Conservation (phyloP, 2,797 vertebrate genomes). For the Acanthiza pusilla region DNA sequence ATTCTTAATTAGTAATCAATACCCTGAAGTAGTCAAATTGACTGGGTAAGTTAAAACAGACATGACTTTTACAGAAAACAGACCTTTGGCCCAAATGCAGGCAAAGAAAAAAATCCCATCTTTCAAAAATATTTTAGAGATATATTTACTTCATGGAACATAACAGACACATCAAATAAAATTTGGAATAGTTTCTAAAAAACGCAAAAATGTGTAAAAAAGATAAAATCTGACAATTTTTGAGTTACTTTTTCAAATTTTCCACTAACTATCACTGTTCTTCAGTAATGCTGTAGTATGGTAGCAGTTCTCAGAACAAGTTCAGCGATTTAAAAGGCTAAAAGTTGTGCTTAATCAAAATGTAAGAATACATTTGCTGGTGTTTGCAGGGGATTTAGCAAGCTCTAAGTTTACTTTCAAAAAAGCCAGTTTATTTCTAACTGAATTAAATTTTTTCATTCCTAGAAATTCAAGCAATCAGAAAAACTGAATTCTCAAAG, state of each 20-base stretch:
- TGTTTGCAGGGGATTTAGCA: neutral
- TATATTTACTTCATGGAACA: constrained; percentile 20
- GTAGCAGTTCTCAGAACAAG: neutral
- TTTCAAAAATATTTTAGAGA: constrained; percentile 58
- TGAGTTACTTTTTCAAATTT: neutral
- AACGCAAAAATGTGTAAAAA: fast-evolving
- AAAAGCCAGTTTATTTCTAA: neutral
- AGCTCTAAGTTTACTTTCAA: neutral
- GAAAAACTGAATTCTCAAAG: neutral
- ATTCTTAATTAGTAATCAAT: constrained; percentile 45
- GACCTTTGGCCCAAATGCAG: constrained; percentile 38
- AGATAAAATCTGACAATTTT: neutral
- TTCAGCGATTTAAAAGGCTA: neutral
- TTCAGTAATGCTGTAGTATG: neutral
- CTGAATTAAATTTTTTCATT: neutral
- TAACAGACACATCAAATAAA: constrained; percentile 1
- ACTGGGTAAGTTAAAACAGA: constrained; percentile 64
- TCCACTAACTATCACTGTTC: neutral
- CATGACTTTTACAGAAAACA: constrained; percentile 64
- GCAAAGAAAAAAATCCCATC: neutral
- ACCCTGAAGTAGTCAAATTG: constrained; percentile 44
- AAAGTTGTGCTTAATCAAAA: neutral
- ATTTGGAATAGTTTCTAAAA: neutral
- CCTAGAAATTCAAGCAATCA: neutral
- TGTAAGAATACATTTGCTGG: neutral